Base-by-base conservation (phyloP, 2,113 vertebrate genomes). In the Willisornis vidua region DNA sequence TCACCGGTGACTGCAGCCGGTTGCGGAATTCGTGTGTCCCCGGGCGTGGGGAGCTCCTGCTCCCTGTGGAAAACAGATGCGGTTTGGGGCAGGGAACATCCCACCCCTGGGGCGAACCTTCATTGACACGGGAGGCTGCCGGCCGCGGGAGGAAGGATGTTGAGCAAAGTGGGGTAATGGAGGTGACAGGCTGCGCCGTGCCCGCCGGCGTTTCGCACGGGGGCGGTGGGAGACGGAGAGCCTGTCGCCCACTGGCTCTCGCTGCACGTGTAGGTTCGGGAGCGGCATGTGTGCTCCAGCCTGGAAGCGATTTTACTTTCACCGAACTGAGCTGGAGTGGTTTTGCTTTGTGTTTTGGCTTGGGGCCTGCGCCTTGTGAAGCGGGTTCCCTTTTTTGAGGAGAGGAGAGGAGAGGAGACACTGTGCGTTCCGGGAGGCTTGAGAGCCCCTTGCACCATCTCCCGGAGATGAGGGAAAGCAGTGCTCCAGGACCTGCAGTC, bases 281-380 rank as follows among this genome's bases (percentile, higher is more conserved):
- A 80, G n/a, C 63, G 43, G 23, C 39, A 1, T 35, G n/a, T 8
- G 57, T 80, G 76, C 84, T 45, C 28, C 33, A 49, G 57, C 48
- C 49, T 16, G 57, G 13, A 49, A 67, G 80, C 2, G 9, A 66
- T 67, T 57, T 59, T 78, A 19, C 75, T 81, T 93, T 39, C 72
- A 51, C 65, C 46, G 23, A 65, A 35, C 33, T 26, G 76, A 74
- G 59, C 72, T 70, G 73, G 49, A 84, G 73, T 1, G 3, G 45
- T 63, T 94, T 91, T 61, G 70, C 66, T 81, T 90, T 82, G 67
- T 39, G 84, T 57, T 95, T 83, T 84, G 90, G 76, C 63, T 43
- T 19, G 67, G 18, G 62, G 85, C 88, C 82, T 2, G 2, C 2
- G 22, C 43, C 59, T 92, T 80, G 49, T 7, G 33, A 31, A 83